Evolutionary conservation across 35 echinoderm and acorn worm genomes (phyloP).

Genomic region (Ptychodera flava): DNA sequence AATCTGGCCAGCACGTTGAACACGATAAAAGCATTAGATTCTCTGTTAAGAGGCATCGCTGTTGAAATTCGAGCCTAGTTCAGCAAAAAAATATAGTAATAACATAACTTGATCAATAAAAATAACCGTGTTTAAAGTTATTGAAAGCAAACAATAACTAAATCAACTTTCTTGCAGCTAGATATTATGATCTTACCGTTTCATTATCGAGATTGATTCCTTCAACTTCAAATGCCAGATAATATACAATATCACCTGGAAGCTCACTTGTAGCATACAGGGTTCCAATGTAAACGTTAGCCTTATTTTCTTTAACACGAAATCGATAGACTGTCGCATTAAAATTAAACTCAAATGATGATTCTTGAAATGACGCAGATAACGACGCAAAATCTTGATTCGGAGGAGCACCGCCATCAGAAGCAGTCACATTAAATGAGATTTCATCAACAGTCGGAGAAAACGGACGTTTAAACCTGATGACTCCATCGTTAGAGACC

Average conservation of each 20-base stretch:
- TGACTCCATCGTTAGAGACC: no score
- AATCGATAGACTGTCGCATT: not conserved
- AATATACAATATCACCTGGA: not conserved
- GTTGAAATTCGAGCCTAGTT: not conserved
- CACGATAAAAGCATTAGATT: not conserved
- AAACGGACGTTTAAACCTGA: no score
- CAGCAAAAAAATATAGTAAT: no score
- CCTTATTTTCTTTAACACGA: not conserved
- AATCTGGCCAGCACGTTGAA: not conserved
- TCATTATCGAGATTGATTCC: not conserved
- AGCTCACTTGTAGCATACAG: not conserved
- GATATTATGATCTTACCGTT: not conserved
- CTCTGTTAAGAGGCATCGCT: not conserved
- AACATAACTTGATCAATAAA: no score
- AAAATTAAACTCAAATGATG: not conserved
- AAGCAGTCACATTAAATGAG: not conserved
- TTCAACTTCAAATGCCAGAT: not conserved
- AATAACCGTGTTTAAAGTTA: no score
- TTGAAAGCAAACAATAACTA: no score
- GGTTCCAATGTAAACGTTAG: not conserved
- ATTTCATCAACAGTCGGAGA: no score
- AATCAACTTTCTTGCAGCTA: no score
- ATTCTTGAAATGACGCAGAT: not conserved
- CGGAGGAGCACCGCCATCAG: not conserved
- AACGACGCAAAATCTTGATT: not conserved